phyloP scores from a whole-genome alignment of 2,888 invertebrate genomes.

The Alloscopus bannaensis region DNA sequence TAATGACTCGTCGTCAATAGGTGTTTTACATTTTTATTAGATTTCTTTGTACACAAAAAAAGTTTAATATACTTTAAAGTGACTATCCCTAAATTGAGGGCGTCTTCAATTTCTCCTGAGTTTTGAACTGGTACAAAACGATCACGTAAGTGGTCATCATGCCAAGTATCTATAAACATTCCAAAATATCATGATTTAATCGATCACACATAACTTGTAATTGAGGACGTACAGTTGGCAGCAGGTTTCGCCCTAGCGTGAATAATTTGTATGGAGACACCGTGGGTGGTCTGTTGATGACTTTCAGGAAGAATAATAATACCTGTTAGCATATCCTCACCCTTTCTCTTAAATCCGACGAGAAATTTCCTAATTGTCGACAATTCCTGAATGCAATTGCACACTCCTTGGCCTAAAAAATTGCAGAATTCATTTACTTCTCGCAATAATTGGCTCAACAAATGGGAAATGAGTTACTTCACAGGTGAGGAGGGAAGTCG shows the following conservation, averaged over 20 bases:
- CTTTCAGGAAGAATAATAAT: background rate
- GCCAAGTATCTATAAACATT: background rate
- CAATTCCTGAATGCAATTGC: slow-evolving; percentile 1
- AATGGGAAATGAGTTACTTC: slow-evolving; percentile 11
- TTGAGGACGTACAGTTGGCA: background rate
- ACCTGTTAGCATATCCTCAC: background rate
- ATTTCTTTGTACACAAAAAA: too few relatives aligned
- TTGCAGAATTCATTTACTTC: too few relatives aligned
- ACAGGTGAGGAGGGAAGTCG: background rate
- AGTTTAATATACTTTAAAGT: too few relatives aligned
- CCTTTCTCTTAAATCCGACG: background rate
- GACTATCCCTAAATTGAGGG: too few relatives aligned
- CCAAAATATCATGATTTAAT: too few relatives aligned
- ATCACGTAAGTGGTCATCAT: slow-evolving; percentile 7
- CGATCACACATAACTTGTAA: background rate
- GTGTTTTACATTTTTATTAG: too few relatives aligned
- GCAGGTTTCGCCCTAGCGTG: background rate
- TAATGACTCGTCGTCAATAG: background rate
- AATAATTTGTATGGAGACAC: slow-evolving; percentile 23
- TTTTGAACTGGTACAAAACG: background rate
- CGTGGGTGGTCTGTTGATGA: slow-evolving; percentile 20
- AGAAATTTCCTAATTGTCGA: background rate
- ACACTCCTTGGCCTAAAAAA: slow-evolving; percentile 10
- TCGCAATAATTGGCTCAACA: background rate
- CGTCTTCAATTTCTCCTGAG: background rate